These are phyloP conservation scores for Chymomyza fuscimana DNA, from an alignment of 2,888 invertebrate genomes.

Conservation along the genomic window DNA sequence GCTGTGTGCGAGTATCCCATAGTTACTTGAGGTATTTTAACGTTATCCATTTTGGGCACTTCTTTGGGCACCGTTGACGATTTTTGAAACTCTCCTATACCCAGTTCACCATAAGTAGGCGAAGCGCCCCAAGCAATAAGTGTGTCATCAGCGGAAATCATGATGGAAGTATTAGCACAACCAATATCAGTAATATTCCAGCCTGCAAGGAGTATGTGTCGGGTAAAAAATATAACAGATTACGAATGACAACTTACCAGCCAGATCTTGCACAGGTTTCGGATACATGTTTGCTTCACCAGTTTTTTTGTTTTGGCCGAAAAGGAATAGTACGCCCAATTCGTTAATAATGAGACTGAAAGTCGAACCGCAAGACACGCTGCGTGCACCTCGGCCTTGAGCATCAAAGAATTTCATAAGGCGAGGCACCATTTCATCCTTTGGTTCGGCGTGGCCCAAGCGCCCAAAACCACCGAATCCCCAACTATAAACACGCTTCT, in stretches of 20 bases:
- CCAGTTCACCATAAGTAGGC: constrained; percentile 96
- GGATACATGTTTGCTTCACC: constrained; percentile 99
- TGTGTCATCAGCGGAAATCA: constrained; percentile 94
- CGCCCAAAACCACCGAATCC: constrained; percentile 97
- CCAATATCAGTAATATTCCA: constrained; percentile 94
- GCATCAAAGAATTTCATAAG: constrained; percentile 93
- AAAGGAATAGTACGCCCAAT: constrained; percentile 86
- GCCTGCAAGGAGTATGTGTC: constrained; percentile 80
- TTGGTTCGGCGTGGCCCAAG: constrained; percentile 94
- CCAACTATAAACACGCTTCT: constrained; percentile 95
- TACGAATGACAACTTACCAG: constrained; percentile 79
- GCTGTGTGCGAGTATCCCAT: constrained; percentile 94
- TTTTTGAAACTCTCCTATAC: constrained; percentile 92
- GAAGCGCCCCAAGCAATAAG: constrained; percentile 96
- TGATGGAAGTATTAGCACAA: constrained; percentile 90
- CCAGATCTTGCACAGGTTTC: constrained; percentile 95
- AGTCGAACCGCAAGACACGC: constrained; percentile 91
- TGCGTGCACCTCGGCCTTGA: constrained; percentile 90
- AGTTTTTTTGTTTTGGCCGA: constrained; percentile 94
- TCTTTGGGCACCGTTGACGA: constrained; percentile 94
- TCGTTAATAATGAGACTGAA: constrained; percentile 93
- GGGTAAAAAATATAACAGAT: background rate
- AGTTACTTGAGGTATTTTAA: constrained; percentile 88
- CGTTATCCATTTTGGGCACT: constrained; percentile 87
- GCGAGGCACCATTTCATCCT: constrained; percentile 93